Percentiles rank a stretch among this genome's conserved stretches.
phyloP scores from a whole-genome alignment of 2,888 invertebrate species.

The Megastigmus dorsalis region DNA sequence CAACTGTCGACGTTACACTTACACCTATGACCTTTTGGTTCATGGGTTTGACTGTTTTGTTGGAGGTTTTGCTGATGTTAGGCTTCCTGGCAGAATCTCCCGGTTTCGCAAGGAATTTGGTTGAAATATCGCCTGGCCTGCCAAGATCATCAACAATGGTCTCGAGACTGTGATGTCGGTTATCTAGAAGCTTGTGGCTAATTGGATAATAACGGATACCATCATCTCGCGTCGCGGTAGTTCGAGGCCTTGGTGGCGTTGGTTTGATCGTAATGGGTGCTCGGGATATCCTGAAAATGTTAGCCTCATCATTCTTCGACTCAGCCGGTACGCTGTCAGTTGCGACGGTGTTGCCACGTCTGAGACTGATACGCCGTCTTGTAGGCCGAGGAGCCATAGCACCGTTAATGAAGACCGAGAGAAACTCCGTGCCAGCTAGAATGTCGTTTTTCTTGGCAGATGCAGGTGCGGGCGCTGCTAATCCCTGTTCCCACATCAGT shows the following conservation, averaged over 20 bases:
- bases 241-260: slow-evolving; percentile 41
- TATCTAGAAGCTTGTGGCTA: slow-evolving; percentile 67
- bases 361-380: slow-evolving; percentile 60
- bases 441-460: slow-evolving; percentile 72
- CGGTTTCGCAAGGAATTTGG: slow-evolving; percentile 56
- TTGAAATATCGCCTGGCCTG: slow-evolving; percentile 60
- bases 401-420: slow-evolving; percentile 74
- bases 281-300: slow-evolving; percentile 72
- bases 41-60: slow-evolving; percentile 45
- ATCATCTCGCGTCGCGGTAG: slow-evolving; percentile 60
- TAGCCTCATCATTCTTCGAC: slow-evolving; percentile 70
- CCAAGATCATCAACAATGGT: slow-evolving; percentile 65
- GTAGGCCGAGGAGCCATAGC: slow-evolving; percentile 70
- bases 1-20: slow-evolving; percentile 79
- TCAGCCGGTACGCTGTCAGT: slow-evolving; percentile 68
- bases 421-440: slow-evolving; percentile 74
- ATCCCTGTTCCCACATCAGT: slow-evolving; percentile 65
- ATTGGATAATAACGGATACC: slow-evolving; percentile 67
- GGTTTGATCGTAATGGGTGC: slow-evolving; percentile 62
- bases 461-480: slow-evolving; percentile 62
- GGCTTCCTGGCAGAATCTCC: slow-evolving; percentile 13
- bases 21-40: slow-evolving; percentile 74
- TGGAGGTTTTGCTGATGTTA: slow-evolving; percentile 39
- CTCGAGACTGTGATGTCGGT: slow-evolving; percentile 63
- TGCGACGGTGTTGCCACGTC: slow-evolving; percentile 46